phyloP scores from a whole-genome alignment of 1,140 invertebrate genomes.

The Hyles euphorbiae region DNA sequence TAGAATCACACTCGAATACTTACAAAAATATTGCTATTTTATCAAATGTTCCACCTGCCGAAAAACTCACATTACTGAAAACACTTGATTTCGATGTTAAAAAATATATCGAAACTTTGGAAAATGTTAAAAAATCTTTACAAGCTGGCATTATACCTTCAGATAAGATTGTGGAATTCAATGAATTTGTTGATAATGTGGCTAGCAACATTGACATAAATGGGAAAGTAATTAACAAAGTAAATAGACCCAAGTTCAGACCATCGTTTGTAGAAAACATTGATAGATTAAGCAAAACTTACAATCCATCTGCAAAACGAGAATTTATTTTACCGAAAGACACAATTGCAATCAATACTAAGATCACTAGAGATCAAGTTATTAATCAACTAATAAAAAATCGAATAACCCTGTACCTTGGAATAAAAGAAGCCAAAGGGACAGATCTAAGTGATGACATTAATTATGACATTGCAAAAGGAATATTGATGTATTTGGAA shows the following conservation, averaged over 20 bases:
- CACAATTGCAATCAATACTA: slow-evolving; percentile 14
- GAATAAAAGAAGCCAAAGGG: slow-evolving; percentile 32
- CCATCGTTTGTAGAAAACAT: background rate
- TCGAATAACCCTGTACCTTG: slow-evolving; percentile 45
- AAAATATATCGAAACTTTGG: slow-evolving; percentile 30
- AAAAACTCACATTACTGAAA: slow-evolving; percentile 45
- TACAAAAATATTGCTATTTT: slow-evolving; percentile 45
- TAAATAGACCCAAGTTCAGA: slow-evolving; percentile 15
- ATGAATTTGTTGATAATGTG: slow-evolving; percentile 42
- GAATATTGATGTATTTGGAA: slow-evolving; percentile 40
- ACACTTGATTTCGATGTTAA: slow-evolving; percentile 39
- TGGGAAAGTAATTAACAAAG: slow-evolving; percentile 34
- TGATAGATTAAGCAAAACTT: slow-evolving; percentile 1
- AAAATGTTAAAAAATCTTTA: slow-evolving; percentile 35
- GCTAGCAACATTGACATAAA: slow-evolving; percentile 41
- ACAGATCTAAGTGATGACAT: slow-evolving; percentile 30
- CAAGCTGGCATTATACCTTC: slow-evolving; percentile 22
- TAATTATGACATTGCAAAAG: slow-evolving; percentile 48
- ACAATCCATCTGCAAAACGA: background rate
- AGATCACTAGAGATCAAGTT: slow-evolving; percentile 46
- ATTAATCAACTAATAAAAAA: slow-evolving; percentile 54
- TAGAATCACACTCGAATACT: slow-evolving; percentile 33
- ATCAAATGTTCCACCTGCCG: slow-evolving; percentile 30
- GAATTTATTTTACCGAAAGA: background rate
- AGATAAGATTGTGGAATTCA: slow-evolving; percentile 33